A percentile compares a stretch with the other conserved stretches of the same genome.
phyloP scores from a whole-genome alignment of 1,140 invertebrate species.

The Diorhabda sublineata region DNA sequence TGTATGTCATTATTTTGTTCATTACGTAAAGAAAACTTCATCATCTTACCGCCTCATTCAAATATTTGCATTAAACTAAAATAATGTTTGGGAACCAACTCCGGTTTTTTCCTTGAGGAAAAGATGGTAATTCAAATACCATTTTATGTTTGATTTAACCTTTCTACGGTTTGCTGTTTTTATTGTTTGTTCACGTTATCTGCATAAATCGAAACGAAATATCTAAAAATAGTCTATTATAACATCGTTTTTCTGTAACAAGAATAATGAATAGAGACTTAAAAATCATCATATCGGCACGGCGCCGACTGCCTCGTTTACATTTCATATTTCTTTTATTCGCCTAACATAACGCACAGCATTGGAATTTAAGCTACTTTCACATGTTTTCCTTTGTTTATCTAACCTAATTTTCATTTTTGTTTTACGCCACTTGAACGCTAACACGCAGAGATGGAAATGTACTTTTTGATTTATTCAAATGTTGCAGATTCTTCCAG shows the following conservation, averaged over 20 bases:
- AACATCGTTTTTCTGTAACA: slow-evolving; percentile 3
- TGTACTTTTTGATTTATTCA: background rate
- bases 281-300: slow-evolving; percentile 33
- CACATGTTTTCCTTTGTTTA: slow-evolving; percentile 6
- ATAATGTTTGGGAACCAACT: too few relatives aligned
- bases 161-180: too few relatives aligned
- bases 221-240: slow-evolving; percentile 2
- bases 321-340: slow-evolving; percentile 31
- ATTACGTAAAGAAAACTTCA: too few relatives aligned
- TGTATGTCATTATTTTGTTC: too few relatives aligned
- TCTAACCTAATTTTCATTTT: slow-evolving; percentile 8
- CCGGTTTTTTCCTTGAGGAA: too few relatives aligned
- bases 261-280: slow-evolving; percentile 32
- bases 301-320: slow-evolving; percentile 23
- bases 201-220: background rate
- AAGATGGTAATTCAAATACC: too few relatives aligned
- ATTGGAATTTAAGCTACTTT: background rate
- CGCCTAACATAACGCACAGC: slow-evolving; percentile 1
- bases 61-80: too few relatives aligned
- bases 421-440: background rate
- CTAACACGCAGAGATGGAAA: background rate
- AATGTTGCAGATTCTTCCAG: background rate
- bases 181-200: too few relatives aligned
- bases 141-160: too few relatives aligned
- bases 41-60: too few relatives aligned